phyloP scores from a whole-genome alignment of 2,113 vertebrate species.

The Nettapus auritus region DNA sequence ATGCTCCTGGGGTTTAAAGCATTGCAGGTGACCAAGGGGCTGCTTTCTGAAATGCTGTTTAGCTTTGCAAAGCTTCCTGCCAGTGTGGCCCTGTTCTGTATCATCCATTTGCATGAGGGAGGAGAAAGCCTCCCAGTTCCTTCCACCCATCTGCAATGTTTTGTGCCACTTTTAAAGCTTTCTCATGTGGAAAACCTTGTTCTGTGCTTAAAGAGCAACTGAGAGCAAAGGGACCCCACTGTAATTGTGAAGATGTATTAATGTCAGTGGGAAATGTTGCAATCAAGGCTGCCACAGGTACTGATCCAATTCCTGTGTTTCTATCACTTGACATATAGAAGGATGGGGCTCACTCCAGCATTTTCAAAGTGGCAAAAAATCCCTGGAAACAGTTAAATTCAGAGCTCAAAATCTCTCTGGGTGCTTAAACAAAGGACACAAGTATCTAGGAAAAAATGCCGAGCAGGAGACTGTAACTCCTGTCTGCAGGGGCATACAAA shows the following conservation, averaged over 20 bases:
- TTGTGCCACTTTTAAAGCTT: background rate
- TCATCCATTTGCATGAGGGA: background rate
- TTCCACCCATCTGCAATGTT: background rate
- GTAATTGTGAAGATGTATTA: background rate
- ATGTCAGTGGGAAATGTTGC: background rate
- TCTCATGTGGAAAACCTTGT: fast-evolving
- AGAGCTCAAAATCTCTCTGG: too few relatives aligned
- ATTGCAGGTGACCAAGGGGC: background rate
- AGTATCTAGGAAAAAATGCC: background rate
- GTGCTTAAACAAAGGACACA: too few relatives aligned
- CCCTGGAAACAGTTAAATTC: too few relatives aligned
- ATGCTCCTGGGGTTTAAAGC: background rate
- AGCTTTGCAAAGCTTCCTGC: background rate
- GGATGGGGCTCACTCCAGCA: background rate
- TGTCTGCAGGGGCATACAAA: background rate
- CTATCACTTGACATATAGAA: background rate
- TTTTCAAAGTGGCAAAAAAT: too few relatives aligned
- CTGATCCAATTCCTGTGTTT: background rate
- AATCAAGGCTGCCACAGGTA: background rate
- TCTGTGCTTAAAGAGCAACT: background rate
- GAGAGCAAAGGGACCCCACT: background rate
- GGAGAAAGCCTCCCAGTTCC: background rate
- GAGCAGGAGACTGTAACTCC: background rate
- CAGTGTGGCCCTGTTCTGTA: background rate
- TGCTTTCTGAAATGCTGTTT: background rate